Evolutionary conservation across 1,140 invertebrate species (phyloP), one percentile per base, ranked within the genome.

Genomic region (Drosophila elegans): DNA sequence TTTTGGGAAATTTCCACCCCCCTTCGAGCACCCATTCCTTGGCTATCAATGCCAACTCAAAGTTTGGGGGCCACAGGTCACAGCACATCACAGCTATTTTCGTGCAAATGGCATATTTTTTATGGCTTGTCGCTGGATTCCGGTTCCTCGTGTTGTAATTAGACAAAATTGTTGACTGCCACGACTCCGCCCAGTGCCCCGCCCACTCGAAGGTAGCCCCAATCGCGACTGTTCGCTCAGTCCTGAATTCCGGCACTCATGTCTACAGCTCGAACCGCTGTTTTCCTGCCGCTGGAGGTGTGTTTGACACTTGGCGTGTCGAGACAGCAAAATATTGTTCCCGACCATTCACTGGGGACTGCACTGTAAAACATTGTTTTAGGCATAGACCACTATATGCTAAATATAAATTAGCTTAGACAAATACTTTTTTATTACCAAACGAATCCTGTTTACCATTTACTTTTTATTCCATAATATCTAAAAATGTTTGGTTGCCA

Each of bases 41-140:
- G 29, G 66, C 68, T 56, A 73, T 73, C 51, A 53, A 57, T 75
- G 53, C 42, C 6, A 32, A 32, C 29, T 32, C 29, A 6, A 21
- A 21, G 16, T 21, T 21, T 21, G 16, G 16, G 29, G 29, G 29
- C 29, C 34, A 44, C 39, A 12, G 67, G 67, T 75, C 63, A 68
- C 45, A 84, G 78, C 74, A 77, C 63, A 81, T 78, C 62, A 71
- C 63, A 62, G 64, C 74, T 88, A 85, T 78, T 78, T 75, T 78
- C 69, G 83, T 80, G 83, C 48, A 86, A 86, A 86, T 86, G 74
- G 66, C 55, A 79, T 86, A 74, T 78, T 86, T 85, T 82, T 74
- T 78, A 81, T 64, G 61, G 75, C 67, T 77, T 85, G 78, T 85
- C 66, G 59, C 45, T 51, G 73, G 60, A 21, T 38, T 61, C 61